Base-by-base conservation (phyloP, 2,888 invertebrate genomes). In the Tachina lurida region DNA sequence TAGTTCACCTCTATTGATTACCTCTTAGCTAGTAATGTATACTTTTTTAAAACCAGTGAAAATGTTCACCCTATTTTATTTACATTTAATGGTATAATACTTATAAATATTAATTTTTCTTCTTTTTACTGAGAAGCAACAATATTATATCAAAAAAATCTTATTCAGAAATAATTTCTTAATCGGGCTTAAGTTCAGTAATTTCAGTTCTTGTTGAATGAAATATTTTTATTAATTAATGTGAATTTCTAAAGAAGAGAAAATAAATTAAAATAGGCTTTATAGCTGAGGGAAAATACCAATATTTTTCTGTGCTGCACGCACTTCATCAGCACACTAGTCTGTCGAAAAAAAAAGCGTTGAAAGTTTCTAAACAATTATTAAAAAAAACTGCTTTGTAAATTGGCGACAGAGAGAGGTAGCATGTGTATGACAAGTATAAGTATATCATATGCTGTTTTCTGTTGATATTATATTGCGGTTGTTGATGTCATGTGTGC, bases 21-120 rank as follows among this genome's bases (percentile, higher is more conserved):
- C 83, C 86, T 86, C 83, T 76, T 83, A n/a, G n/a, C n/a, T n/a
- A 80, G 79, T 73, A 80, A 68, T 73, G 79, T 86, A 76, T 70
- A 41, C 41, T 15, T 19, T 43, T 45, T 62, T 62, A 22, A 10
- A 67, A 52, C 52, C 71, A 62, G 52, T 15, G 63, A 12, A 75
- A 65, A 75, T 45, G 58, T 65, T 58, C 75, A 82, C 60, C 71
- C 71, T 63, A 73, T 81, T 83, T 76, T 71, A 60, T 79, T 82
- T 83, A 41, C 60, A 75, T 76, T 65, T 79, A 82, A 78, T 78
- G 73, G 47, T 43, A 19, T 31, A 31, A 31, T 31, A 31, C 31
- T 31, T 31, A 31, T 31, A 31, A 49, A 68, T 79, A 82, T 71
- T 70, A 19, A 71, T 62, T 68, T 79, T 31, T 47, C 65, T 31